Percentiles rank a stretch among this genome's conserved stretches.
These are phyloP conservation scores for Eublepharis macularius DNA, from an alignment of 2,113 vertebrate genomes.

Conservation along the genomic window DNA sequence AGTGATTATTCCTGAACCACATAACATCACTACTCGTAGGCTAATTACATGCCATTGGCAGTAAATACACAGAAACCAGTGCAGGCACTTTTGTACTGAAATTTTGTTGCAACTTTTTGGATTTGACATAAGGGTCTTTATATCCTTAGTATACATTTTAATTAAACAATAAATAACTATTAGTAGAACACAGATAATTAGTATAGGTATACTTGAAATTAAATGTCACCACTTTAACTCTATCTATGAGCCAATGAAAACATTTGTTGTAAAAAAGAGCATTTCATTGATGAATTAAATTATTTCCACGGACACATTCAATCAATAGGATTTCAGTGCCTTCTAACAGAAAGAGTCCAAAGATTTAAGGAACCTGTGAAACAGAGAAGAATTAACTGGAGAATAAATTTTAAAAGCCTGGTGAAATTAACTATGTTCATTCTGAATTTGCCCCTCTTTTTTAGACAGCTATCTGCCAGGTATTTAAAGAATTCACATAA, in stretches of 20 bases:
- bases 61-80: constrained; percentile 16
- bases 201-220: not conserved
- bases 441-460: not conserved
- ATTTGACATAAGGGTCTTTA: constrained; percentile 41
- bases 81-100: constrained; percentile 8
- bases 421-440: not conserved
- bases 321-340: not conserved
- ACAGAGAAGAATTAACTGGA: not conserved
- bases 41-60: not conserved
- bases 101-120: constrained; percentile 27
- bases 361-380: not conserved
- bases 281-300: constrained; percentile 12
- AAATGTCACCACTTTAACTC: constrained; percentile 20
- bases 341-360: not conserved
- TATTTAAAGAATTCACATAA: not conserved
- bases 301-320: not conserved
- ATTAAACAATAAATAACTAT: constrained; percentile 58
- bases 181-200: constrained; percentile 40
- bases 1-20: constrained; percentile 10
- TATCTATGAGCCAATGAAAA: constrained; percentile 34
- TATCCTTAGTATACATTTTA: not conserved
- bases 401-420: not conserved
- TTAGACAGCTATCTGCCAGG: not conserved
- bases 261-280: not conserved
- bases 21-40: constrained; percentile 8